Conservation (phyloP, 2,797 vertebrate genomes). For the Steatocranus sp. region DNA sequence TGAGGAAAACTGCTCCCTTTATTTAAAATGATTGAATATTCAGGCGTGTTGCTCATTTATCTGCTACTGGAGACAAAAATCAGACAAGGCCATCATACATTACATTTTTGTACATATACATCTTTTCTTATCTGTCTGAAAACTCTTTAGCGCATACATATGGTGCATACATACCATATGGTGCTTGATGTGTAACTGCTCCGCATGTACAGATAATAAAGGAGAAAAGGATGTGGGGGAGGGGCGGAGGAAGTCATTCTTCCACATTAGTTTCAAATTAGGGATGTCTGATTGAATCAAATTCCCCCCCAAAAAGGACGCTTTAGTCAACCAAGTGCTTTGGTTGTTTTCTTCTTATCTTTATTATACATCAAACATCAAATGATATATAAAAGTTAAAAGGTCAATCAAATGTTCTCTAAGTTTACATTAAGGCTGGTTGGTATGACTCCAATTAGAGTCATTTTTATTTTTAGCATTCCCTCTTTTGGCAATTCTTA, state of each 20-base stretch:
- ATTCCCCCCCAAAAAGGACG: neutral
- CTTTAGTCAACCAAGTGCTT: conserved; percentile 16
- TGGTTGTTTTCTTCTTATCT: neutral
- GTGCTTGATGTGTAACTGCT: neutral
- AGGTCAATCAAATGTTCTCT: neutral
- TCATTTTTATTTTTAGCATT: neutral
- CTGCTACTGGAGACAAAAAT: neutral
- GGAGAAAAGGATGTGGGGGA: neutral
- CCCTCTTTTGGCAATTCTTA: neutral
- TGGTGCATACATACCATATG: no score
- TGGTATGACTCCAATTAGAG: neutral
- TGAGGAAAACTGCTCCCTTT: neutral
- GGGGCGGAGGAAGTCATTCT: neutral
- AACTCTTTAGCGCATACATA: neutral
- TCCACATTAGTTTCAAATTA: neutral
- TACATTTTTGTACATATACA: neutral
- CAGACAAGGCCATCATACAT: neutral
- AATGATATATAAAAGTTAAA: neutral
- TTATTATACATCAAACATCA: neutral
- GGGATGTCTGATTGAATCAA: neutral
- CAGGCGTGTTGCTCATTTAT: neutral
- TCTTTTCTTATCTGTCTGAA: neutral
- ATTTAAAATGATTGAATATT: neutral
- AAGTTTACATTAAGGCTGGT: neutral
- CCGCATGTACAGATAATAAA: neutral